These are phyloP conservation scores for Sebastes kiyomatsui DNA, from an alignment of 2,797 vertebrate genomes.

Conservation along the genomic window DNA sequence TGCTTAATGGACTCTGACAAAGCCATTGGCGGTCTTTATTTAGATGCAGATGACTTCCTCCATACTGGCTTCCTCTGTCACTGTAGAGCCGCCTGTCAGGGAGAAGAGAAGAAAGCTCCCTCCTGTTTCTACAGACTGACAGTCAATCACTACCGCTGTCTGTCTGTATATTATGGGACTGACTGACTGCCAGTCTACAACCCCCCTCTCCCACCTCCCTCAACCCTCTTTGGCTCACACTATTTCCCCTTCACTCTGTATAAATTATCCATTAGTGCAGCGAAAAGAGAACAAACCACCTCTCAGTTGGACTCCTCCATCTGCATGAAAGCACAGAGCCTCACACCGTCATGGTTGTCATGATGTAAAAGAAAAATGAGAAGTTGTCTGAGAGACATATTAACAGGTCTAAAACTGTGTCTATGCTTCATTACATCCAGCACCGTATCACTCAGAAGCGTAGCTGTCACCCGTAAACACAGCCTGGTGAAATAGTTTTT, in stretches of 20 bases:
- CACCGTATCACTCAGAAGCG: conserved; percentile 25
- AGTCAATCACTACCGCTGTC: conserved; percentile 62
- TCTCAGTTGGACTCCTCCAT: conserved; percentile 9
- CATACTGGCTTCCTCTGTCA: conserved; percentile 67
- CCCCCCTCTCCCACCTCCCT: neutral
- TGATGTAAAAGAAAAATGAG: conserved; percentile 8
- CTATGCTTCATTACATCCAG: conserved; percentile 19
- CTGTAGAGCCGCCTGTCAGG: conserved; percentile 55
- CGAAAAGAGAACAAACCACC: conserved; percentile 34
- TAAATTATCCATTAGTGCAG: conserved; percentile 52
- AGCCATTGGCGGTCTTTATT: conserved; percentile 81
- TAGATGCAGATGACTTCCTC: conserved; percentile 82
- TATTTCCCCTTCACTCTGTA: conserved; percentile 42
- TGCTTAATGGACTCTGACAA: conserved; percentile 83
- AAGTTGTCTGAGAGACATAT: conserved; percentile 15
- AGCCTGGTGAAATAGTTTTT: conserved; percentile 33
- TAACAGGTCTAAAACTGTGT: conserved; percentile 22
- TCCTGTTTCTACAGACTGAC: conserved; percentile 58
- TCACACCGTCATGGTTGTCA: conserved; percentile 22
- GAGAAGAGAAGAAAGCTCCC: conserved; percentile 38
- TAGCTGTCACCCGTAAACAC: conserved; percentile 32
- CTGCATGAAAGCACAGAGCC: conserved; percentile 15
- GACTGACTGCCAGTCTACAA: conserved; percentile 37
- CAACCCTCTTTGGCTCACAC: conserved; percentile 38
- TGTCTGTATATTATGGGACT: conserved; percentile 26